These are phyloP conservation scores for Drosophila repletoides DNA, from an alignment of 1,140 invertebrate species.

Conservation along the genomic window DNA sequence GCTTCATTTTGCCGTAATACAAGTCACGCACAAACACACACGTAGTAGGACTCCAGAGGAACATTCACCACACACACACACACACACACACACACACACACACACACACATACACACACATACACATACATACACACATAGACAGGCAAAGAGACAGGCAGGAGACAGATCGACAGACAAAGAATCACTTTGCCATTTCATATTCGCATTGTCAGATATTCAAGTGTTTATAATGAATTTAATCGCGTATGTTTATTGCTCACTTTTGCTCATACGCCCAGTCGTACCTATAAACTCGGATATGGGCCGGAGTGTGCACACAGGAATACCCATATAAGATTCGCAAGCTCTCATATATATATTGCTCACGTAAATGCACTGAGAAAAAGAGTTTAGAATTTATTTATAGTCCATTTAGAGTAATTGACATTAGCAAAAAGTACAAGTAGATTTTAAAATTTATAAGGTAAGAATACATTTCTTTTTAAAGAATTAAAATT, in stretches of 20 bases:
- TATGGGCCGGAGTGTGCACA: neutral
- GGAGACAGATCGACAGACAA: too few relatives aligned
- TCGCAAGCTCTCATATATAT: too few relatives aligned
- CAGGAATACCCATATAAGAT: too few relatives aligned
- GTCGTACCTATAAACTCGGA: neutral
- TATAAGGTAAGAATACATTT: too few relatives aligned
- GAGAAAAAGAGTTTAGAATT: too few relatives aligned
- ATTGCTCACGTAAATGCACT: too few relatives aligned
- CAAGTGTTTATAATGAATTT: constrained; percentile 79
- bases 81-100: constrained; percentile 31
- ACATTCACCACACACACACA: constrained; percentile 31
- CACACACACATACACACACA: constrained; percentile 10
- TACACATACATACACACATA: constrained; percentile 14
- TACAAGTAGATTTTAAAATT: too few relatives aligned
- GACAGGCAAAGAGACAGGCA: too few relatives aligned
- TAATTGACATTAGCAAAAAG: too few relatives aligned
- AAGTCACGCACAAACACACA: constrained; percentile 27
- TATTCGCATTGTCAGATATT: constrained; percentile 67
- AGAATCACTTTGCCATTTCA: constrained; percentile 69
- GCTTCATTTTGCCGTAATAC: constrained; percentile 31
- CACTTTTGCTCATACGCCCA: constrained; percentile 47
- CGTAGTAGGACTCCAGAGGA: constrained; percentile 9
- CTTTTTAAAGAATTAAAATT: too few relatives aligned
- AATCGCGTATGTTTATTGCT: constrained; percentile 80
- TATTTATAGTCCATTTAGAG: too few relatives aligned